Evolutionary conservation across 2,888 invertebrate genomes (phyloP), one percentile per base, ranked within the genome.

Genomic region (Xestia c-nigrum): DNA sequence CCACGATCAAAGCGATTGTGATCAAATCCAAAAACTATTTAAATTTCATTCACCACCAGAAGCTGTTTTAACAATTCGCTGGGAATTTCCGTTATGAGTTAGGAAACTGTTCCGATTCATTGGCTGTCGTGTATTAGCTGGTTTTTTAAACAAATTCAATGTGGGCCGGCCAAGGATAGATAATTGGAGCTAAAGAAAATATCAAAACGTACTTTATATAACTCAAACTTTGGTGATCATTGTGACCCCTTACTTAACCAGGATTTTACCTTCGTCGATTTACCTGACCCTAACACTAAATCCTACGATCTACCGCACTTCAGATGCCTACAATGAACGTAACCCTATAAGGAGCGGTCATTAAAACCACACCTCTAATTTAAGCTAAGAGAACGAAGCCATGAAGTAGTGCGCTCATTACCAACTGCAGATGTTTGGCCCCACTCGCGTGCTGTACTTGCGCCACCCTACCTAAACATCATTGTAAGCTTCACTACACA

Each of bases 1-100:
- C 96, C 95, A 92, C 93, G 92, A 94, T 94, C 93, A 92, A 92
- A 92, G 90, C 91, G 94, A 94, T 94, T 94, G 92, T 90, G 91
- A 95, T 94, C 94, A 92, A 93, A 92, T 92, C 90, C 91, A 92
- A 93, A 93, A 93, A 92, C 92, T 93, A 93, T 94, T 95, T 92
- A 92, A 94, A 94, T 94, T 91, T 91, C 90, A 91, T 93, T 94
- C 91, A 90, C 86, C 85, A 86, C 83, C 89, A 87, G 88, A 91
- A 90, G 88, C 88, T 87, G 85, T 90, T 89, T 89, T 85, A 90
- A 91, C 90, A 91, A 90, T 90, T 87, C 84, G 89, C 86, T 94
- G 94, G 92, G 94, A 95, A 94, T 91, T 93, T 91, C 93, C 93
- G 95, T 95, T 95, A 92, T 85, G 85, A 83, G 78, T 86, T 79